These are phyloP conservation scores for Helarctos malayanus DNA, from an alignment of 2,797 vertebrate species.

Conservation along the genomic window DNA sequence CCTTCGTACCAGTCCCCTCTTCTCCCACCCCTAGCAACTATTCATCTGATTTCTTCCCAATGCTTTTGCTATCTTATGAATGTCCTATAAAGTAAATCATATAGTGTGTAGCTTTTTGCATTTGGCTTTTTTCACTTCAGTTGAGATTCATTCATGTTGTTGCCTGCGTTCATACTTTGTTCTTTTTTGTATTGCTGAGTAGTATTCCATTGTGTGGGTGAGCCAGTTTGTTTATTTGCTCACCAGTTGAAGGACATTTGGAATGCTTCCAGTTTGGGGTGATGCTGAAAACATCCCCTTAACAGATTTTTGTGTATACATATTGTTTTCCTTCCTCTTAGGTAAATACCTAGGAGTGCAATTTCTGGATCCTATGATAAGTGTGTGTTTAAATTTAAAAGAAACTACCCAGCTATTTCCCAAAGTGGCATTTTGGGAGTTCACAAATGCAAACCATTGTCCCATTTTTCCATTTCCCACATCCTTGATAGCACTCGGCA, in stretches of 20 bases:
- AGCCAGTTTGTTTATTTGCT: conserved; percentile 10
- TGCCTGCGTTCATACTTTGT: background rate
- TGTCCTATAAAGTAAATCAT: conserved; percentile 20
- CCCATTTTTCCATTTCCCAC: background rate
- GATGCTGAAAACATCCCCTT: conserved; percentile 7
- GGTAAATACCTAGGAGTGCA: background rate
- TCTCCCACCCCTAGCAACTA: background rate
- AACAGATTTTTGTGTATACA: background rate
- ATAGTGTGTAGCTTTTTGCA: background rate
- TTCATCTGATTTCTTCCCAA: background rate
- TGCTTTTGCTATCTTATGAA: background rate
- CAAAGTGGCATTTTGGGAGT: conserved; percentile 21
- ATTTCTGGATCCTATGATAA: conserved; percentile 40
- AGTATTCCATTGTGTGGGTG: conserved; percentile 13
- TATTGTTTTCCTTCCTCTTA: conserved; percentile 43
- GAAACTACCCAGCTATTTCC: conserved; percentile 47
- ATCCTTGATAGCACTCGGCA: conserved; percentile 30
- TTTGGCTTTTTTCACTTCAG: conserved; percentile 29
- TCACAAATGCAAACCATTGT: conserved; percentile 17
- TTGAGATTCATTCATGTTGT: background rate
- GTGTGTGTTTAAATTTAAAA: conserved; percentile 50
- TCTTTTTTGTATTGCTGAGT: conserved; percentile 52
- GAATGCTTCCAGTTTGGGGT: conserved; percentile 22
- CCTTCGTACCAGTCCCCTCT: background rate
- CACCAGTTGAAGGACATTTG: background rate